Evolutionary conservation across 64 coral and sea anemone genomes (phyloP), one percentile per base, ranked within the genome.

Genomic region (Trachythela sp.): DNA sequence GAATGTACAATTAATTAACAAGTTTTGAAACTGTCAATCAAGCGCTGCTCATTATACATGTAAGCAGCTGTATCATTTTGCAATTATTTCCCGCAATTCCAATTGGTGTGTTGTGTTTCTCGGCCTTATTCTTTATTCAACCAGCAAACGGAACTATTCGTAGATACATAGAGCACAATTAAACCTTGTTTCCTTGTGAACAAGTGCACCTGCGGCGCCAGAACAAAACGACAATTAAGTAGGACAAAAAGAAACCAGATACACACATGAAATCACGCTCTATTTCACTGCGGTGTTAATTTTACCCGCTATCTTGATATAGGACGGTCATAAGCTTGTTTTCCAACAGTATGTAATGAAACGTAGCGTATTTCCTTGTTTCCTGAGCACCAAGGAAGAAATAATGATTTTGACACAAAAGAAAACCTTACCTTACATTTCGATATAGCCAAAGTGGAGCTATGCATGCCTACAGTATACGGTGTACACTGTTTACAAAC

Each of bases 11-110:
- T 94, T 99, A 95, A 99, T 99, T 99, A 99, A 95, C 93, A 93
- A 95, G 94, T 99, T 99, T 94, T 68, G 48, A 58, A 89, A 18
- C 90, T 91, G 96, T 94, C 96, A 99, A 99, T 99, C 96, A 99
- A 17, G 2, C 75, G 3, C 30, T 35, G 13, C 30, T 34, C 9
- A 15, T 80, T 80, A 80, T 80, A 1, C 10, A 80, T 80, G 75
- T 30, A 80, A 15, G 33, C 75, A 80, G 75, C 75, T 80, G 75
- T 34, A 36, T 35, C 31, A 80, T 20, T 37, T 80, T 13, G 9
- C 37, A 80, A 80, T 80, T 80, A 80, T 80, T 80, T 8, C 20
- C 13, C 26, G 2, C 75, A 2, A 80, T 35, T 80, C 9, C 75
- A 80, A 80, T 80, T 80, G 75, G 75, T 80, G 75, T 30, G 4